These are phyloP conservation scores for Gasterosteus aculeatus DNA, from an alignment of 2,113 vertebrate species.

Conservation along the genomic window DNA sequence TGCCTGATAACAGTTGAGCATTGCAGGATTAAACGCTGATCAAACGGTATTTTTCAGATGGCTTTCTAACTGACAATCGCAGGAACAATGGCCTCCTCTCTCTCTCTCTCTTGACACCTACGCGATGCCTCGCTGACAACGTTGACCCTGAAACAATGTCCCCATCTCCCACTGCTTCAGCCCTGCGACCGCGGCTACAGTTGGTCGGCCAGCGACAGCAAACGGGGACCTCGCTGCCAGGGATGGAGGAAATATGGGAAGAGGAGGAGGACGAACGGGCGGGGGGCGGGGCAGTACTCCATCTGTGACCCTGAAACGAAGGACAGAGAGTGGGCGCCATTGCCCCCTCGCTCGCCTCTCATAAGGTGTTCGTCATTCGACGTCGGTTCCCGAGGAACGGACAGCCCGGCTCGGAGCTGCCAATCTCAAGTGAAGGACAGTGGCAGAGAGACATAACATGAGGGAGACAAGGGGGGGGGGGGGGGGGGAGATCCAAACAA, in stretches of 20 bases:
- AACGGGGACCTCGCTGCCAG: conserved; percentile 1
- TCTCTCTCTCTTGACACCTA: conserved; percentile 41
- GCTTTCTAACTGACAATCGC: background rate
- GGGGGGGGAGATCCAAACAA: background rate
- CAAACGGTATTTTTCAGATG: background rate
- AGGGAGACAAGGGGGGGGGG: too few relatives aligned
- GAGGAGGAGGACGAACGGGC: conserved; percentile 1
- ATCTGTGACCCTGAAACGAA: conserved; percentile 41
- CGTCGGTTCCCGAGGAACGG: conserved; percentile 40
- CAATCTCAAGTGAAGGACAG: background rate
- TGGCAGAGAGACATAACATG: background rate
- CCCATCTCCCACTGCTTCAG: conserved; percentile 29
- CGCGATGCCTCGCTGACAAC: conserved; percentile 22
- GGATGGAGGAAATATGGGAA: background rate
- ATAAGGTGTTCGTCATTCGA: conserved; percentile 27
- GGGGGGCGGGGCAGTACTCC: conserved; percentile 4
- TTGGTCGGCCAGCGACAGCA: conserved; percentile 14
- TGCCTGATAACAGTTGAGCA: background rate
- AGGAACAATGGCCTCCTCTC: conserved; percentile 20
- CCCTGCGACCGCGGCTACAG: conserved; percentile 18
- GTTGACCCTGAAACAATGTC: conserved; percentile 53
- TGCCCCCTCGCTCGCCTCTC: conserved; percentile 10
- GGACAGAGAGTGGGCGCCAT: conserved; percentile 22
- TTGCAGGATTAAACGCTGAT: background rate
- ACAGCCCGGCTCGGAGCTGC: conserved; percentile 56